phyloP scores from a whole-genome alignment of 2,888 invertebrate species.

The Lithophane socia region DNA sequence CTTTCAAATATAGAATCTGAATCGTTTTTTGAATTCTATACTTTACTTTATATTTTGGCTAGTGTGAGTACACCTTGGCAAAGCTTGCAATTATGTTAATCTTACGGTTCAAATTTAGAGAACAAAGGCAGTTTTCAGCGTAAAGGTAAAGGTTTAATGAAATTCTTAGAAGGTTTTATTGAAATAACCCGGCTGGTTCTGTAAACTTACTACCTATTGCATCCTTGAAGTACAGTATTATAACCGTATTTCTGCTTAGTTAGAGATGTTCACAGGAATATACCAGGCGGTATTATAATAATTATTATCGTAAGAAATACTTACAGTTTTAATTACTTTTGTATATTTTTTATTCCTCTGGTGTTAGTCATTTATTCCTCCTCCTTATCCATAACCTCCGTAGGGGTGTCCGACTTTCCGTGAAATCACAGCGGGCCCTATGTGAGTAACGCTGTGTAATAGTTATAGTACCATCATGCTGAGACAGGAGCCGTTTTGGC shows the following conservation, averaged over 20 bases:
- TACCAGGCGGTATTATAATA: neutral
- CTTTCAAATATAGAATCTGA: neutral
- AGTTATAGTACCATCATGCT: too few relatives aligned
- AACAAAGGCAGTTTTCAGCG: conserved; percentile 2
- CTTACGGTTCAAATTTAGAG: conserved; percentile 10
- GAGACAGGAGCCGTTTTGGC: too few relatives aligned
- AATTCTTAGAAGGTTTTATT: conserved; percentile 27
- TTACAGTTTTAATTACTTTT: too few relatives aligned
- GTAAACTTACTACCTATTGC: neutral
- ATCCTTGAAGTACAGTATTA: neutral
- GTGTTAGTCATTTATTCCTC: too few relatives aligned
- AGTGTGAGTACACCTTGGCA: neutral
- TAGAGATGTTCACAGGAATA: neutral
- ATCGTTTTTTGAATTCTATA: neutral
- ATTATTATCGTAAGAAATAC: neutral
- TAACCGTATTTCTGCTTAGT: neutral
- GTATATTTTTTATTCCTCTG: too few relatives aligned
- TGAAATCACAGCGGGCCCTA: too few relatives aligned
- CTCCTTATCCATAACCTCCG: too few relatives aligned
- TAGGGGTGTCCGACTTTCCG: too few relatives aligned
- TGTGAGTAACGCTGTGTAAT: too few relatives aligned
- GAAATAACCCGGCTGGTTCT: conserved; percentile 1
- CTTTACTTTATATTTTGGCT: neutral
- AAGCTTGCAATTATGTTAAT: conserved; percentile 36
- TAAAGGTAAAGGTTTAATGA: conserved; percentile 25